Evolutionary conservation across 1,140 invertebrate genomes (phyloP).

Genomic region (Drosophila setifemur): DNA sequence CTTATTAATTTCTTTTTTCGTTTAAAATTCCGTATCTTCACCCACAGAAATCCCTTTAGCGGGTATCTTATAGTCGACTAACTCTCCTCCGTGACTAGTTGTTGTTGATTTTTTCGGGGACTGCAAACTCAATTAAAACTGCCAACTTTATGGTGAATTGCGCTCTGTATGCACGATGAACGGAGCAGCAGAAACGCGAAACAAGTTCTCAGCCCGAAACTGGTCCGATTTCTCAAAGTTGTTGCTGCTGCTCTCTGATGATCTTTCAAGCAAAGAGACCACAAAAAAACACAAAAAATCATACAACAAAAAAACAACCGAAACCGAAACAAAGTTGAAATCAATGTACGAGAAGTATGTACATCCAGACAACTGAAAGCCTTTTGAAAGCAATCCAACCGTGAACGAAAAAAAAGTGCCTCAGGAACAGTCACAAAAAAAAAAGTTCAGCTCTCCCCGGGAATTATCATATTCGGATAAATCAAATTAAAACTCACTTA

Average conservation of each 20-base stretch:
- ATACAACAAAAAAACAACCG: conserved; percentile 12
- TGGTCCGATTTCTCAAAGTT: conserved; percentile 62
- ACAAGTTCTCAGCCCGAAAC: conserved; percentile 68
- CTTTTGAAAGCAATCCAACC: conserved; percentile 19
- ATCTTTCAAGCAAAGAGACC: conserved; percentile 37
- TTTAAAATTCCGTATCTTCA: no score
- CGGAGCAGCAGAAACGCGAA: conserved; percentile 31
- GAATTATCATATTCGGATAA: conserved; percentile 4
- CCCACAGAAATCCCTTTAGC: no score
- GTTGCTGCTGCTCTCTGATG: conserved; percentile 24
- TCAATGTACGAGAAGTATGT: conserved; percentile 34
- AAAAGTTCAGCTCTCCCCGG: conserved; percentile 16
- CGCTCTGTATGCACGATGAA: conserved; percentile 28
- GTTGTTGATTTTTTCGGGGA: conserved; percentile 30
- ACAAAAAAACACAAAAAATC: conserved; percentile 6
- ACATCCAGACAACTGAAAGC: conserved; percentile 3
- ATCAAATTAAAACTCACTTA: conserved; percentile 18
- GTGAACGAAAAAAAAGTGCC: conserved; percentile 7
- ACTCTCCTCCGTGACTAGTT: not conserved
- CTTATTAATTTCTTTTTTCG: no score
- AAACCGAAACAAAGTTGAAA: conserved; percentile 20
- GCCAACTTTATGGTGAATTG: conserved; percentile 30
- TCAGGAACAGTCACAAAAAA: not conserved
- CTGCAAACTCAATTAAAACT: conserved; percentile 66
- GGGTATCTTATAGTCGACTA: no score